Base-by-base conservation (phyloP, 2,888 invertebrate species). In the Drosophila gaucha region DNA sequence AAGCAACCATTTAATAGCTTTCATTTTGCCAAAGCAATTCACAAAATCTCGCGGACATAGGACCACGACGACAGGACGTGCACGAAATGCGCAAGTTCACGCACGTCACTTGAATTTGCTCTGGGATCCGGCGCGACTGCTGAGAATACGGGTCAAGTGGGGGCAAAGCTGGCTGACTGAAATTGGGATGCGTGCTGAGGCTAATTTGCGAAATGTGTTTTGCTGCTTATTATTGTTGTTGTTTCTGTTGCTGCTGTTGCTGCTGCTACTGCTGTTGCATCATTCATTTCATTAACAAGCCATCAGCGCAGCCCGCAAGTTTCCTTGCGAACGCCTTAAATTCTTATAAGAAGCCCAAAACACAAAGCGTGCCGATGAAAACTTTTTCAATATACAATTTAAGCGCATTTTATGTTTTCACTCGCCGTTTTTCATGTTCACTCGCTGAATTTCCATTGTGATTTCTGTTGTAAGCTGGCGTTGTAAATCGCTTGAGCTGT, bases 21-120 rank as follows among this genome's bases (percentile, higher is more conserved):
- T 74, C 82, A 80, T 82, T 82, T 85, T 85, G 69, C 41, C 31
- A 74, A 76, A 76, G 76, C 76, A 80, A 82, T 78, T 78, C 70
- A 58, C 49, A 67, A 70, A 67, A 66, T 63, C 70, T 70, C 79
- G 71, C 62, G 62, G 64, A 66, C 56, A 63, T 62, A 67, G 72
- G 65, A 71, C 68, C 74, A 68, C 74, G 73, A 63, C 30, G 50
- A 57, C 22, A 76, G 67, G 59, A 86, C 84, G 84, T 86, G 84
- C 78, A 70, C 64, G 74, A 83, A 84, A 83, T 84, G 76, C 67
- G 57, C 65, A 84, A 84, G 63, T 78, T 83, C 62, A 82, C 65
- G 71, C 86, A 83, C 75, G 71, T 78, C 78, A 72, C 73, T 77
- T 63, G 52, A 72, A 74, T 75, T 67, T 59, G 58, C 43, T 38